Evolutionary conservation across 2,888 invertebrate species (phyloP).

Genomic region (Drosophila mettleri): DNA sequence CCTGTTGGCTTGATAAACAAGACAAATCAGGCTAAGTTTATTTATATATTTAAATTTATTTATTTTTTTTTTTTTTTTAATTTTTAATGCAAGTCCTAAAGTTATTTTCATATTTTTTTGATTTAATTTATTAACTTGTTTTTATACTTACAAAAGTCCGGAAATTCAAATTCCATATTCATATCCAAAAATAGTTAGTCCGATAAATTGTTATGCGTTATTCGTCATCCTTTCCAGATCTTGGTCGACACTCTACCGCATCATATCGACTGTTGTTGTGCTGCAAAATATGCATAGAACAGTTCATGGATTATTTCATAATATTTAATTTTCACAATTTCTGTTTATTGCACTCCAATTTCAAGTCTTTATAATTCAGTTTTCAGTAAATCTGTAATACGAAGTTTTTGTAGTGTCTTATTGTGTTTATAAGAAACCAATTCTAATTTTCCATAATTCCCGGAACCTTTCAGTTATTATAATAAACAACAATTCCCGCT

Average conservation of each 20-base stretch:
- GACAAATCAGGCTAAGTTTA: no score
- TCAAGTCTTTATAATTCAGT: neutral
- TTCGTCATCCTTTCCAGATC: constrained; percentile 69
- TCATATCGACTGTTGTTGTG: constrained; percentile 25
- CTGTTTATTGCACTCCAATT: constrained; percentile 24
- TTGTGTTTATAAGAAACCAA: constrained; percentile 14
- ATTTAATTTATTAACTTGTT: no score
- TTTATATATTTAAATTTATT: neutral
- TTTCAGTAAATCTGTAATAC: neutral
- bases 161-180: constrained; percentile 85
- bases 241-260: constrained; percentile 45
- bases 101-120: neutral
- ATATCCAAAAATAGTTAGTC: constrained; percentile 61
- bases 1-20: no score
- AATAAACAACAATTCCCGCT: constrained; percentile 33
- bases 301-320: neutral
- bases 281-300: constrained; percentile 28
- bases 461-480: constrained; percentile 19
- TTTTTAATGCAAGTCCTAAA: no score
- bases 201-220: constrained; percentile 55
- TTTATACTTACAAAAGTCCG: constrained; percentile 83
- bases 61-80: no score
- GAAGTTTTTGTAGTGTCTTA: constrained; percentile 8
- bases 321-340: neutral
- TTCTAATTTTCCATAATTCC: constrained; percentile 37